These are phyloP conservation scores for Bos taurus DNA, from an alignment of 2,113 vertebrate genomes.

Conservation along the genomic window ARS-UCD2.0 NC_037357.1:98553001-98553500, in stretches of 20 bases:
- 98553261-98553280: background rate
- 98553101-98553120: background rate
- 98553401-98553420: background rate
- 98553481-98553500: background rate
- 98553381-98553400: background rate
- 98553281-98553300: background rate
- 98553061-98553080: background rate
- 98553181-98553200: background rate
- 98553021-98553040: background rate
- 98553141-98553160: background rate
- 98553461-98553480: background rate
- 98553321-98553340: background rate
- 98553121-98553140: background rate
- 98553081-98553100: background rate
- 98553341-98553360: background rate
- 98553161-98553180: background rate
- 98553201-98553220: background rate
- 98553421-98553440: background rate
- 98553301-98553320: background rate
- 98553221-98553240: background rate
- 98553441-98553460: background rate
- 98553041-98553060: background rate
- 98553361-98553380: background rate
- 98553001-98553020: background rate
- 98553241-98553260: background rate